phyloP scores from a whole-genome alignment of 2,888 invertebrate species.

The Patella ulyssiponensis region DNA sequence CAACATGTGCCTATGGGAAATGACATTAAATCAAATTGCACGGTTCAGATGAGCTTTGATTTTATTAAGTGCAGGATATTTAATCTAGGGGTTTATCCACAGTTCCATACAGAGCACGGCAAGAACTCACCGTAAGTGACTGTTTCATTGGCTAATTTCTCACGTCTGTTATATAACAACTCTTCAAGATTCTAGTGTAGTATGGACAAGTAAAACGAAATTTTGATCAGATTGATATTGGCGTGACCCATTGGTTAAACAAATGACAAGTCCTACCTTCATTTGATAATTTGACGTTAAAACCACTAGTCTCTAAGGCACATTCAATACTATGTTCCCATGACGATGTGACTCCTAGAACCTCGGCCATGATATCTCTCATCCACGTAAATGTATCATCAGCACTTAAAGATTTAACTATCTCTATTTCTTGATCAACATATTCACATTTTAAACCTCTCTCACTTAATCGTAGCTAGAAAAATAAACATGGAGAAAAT shows the following conservation, averaged over 20 bases:
- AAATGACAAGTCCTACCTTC: conserved; percentile 54
- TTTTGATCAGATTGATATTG: no score
- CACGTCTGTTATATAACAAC: no score
- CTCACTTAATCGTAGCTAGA: conserved; percentile 60
- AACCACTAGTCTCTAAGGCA: conserved; percentile 66
- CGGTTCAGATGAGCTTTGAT: background rate
- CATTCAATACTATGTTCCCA: conserved; percentile 66
- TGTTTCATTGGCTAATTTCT: no score
- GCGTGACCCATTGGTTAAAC: no score
- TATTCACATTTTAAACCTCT: conserved; percentile 56
- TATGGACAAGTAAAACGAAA: no score
- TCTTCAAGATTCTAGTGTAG: no score
- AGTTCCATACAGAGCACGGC: no score
- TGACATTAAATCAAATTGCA: no score
- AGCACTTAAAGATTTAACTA: conserved; percentile 54
- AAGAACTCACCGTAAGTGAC: no score
- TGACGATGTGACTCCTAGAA: conserved; percentile 51
- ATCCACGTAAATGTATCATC: conserved; percentile 62
- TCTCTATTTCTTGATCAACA: conserved; percentile 64
- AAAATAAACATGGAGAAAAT: conserved; percentile 1
- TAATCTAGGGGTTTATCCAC: no score
- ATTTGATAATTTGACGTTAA: conserved; percentile 65
- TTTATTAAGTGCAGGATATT: no score
- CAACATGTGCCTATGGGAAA: no score
- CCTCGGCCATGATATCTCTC: conserved; percentile 53